Base-by-base conservation (phyloP, 2,113 vertebrate genomes). In the Rhadina sibilatrix region DNA sequence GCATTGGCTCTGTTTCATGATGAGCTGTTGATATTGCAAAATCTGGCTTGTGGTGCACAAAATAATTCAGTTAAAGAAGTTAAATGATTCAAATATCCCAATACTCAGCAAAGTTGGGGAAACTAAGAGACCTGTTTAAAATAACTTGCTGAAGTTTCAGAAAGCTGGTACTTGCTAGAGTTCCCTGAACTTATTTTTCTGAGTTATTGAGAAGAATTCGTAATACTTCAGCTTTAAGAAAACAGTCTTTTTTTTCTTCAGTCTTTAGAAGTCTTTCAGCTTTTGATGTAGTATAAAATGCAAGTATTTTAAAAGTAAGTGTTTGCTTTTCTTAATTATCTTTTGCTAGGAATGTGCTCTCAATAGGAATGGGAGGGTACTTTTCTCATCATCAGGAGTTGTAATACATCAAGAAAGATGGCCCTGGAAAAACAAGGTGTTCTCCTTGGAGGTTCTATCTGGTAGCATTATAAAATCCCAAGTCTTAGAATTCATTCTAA, bases 81-180 rank as follows among this genome's bases (percentile, higher is more conserved):
- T 72, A 65, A 96, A 70, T 89, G 69, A 94, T 91, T 96, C 91
- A 95, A 95, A 94, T 92, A 97, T 89, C 87, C 74, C 49, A 79
- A 50, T 76, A 69, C 78, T 97, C 93, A 96, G 89, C 93, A 94
- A 96, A 91, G 16, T 80, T 21, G 46, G 65, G 30, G 78, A 82
- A 93, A 82, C 60, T 64, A 44, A 87, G 38, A 90, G 69, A 96
- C 31, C 44, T 76, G n/a, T 84, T 90, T 89, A 68, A 93, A 94
- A 93, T 69, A 94, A 93, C 23, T 85, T 93, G 81, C 93, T 96
- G 91, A 93, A 79, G 40, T 94, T 94, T 94, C 72, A 89, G 46
- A 71, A 94, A 95, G 27, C 60, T 82, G n/a, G 59, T 54, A 37
- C 31, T 91, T 75, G 8, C 54, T 92, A 68, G 76, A 79, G 25